Evolutionary conservation across 1,140 invertebrate species (phyloP), one percentile per base, ranked within the genome.

Genomic region (Heliconius eleuchia): DNA sequence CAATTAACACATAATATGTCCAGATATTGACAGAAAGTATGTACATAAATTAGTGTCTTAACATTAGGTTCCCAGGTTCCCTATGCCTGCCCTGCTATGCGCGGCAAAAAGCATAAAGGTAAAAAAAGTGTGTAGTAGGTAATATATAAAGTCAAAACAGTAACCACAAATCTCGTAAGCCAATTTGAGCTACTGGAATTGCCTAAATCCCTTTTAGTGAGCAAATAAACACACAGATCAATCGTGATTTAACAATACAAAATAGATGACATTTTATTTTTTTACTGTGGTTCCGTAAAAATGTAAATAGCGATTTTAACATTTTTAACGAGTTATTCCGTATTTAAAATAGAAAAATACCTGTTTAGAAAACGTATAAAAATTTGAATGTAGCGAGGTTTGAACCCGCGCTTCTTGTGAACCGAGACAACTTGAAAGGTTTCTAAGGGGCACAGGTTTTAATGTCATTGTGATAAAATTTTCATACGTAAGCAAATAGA

Each of bases 141-240:
- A 74, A 30, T 71, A 66, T 74, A 66, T 74, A 34, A 74, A 50
- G 42, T 66, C 77, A 79, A 79, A 74, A 77, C 71, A 57, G 37
- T 71, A 55, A 74, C 60, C 42, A n/a, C 46, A 55, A 76, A 74
- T 42, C 27, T 78, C 71, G 73, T 85, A 89, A 87, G 83, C 82
- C 81, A 78, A 71, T 60, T 83, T 77, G 78, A 85, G 79, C 79
- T 30, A 76, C 73, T 72, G 77, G 78, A 85, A 89, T 88, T 87
- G 87, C 82, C 82, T 78, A 85, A 88, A 90, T 88, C 88, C 82
- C 82, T 83, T 87, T 89, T 88, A 87, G 86, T 87, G 86, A 84
- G 72, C 80, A 88, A 87, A 90, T 85, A 90, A 83, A 81, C 60
- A 83, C 79, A 86, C 80, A 86, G 87, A 89, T 88, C 89, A 90